Evolutionary conservation across 2,888 invertebrate species (phyloP), one percentile per base, ranked within the genome.

Genomic region (Hirtodrosophila cameraria): DNA sequence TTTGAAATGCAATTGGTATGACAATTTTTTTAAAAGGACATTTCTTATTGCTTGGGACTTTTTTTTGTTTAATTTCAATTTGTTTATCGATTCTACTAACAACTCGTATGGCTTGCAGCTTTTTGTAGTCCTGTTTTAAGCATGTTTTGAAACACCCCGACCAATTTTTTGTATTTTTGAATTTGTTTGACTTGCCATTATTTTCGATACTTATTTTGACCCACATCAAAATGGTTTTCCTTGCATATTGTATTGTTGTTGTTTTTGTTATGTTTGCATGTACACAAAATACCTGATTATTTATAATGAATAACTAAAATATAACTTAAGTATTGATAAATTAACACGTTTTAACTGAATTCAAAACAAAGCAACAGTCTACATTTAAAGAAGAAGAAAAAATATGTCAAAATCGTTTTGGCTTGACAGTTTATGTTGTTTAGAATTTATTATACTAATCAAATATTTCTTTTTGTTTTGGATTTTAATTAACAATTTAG

Each of bases 181-280:
- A 8, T 27, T 48, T 39, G 23, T 23, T 53, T 49, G 3, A 4
- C 5, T 7, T 45, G 3, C n/a, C n/a, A n/a, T n/a, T 38, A 12
- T 41, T 15, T 33, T 12, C 4, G 3, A 18, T 18, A 4, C 7
- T 31, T 50, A 20, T 52, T 33, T 41, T 16, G 11, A 1, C 5
- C 23, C 18, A 5, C 33, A 13, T 20, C 12, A 23, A 27, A 18
- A 25, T 49, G 30, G 13, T 60, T 50, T 49, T 9, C 4, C 20
- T 30, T 25, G 33, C 11, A 38, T 60, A 43, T 74, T 76, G 65
- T 69, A 71, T 75, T 83, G 83, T 85, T 83, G 83, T 85, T 83
- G 83, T 87, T 86, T 75, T 72, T 83, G 87, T 83, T 85, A 75
- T n/a, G n/a, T n/a, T 74, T 83, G 83, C 83, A 85, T 83, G 85